Conservation (phyloP, 2,797 vertebrate genomes). For the Natrix natrix region DNA sequence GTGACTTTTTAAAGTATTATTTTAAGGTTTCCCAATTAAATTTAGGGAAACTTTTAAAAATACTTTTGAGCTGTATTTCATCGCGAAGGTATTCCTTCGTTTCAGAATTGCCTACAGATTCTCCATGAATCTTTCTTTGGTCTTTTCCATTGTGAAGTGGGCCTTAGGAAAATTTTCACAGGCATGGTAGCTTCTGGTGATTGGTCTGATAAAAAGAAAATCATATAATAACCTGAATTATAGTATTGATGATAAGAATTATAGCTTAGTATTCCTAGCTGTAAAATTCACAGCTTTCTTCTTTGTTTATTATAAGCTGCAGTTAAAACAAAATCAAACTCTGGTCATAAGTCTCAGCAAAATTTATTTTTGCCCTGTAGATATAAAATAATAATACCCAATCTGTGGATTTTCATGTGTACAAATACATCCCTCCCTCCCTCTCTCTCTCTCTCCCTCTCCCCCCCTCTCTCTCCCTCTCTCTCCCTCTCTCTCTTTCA, state of each 20-base stretch:
- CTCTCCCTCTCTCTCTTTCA: rapidly evolving
- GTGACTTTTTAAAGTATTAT: not conserved
- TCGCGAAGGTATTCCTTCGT: not conserved
- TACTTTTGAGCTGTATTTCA: not conserved
- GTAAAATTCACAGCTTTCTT: not conserved
- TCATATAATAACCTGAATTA: not conserved
- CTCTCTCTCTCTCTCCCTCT: too few species aligned
- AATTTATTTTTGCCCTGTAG: not conserved
- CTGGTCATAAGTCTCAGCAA: not conserved
- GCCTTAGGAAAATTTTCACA: not conserved
- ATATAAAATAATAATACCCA: not conserved
- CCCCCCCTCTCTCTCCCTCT: too few species aligned
- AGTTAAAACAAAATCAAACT: not conserved
- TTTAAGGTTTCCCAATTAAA: not conserved
- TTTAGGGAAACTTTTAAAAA: not conserved
- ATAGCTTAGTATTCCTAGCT: not conserved
- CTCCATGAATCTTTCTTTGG: not conserved
- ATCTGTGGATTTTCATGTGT: not conserved
- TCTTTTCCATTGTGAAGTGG: not conserved
- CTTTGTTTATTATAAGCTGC: constrained; percentile 10
- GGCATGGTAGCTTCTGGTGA: not conserved
- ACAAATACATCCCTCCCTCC: not conserved
- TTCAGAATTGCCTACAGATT: not conserved
- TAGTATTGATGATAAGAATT: not conserved
- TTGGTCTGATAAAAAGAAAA: constrained; percentile 3